These are phyloP conservation scores for Anastatus disparis DNA, from an alignment of 1,140 invertebrate species.

Conservation along the genomic window DNA sequence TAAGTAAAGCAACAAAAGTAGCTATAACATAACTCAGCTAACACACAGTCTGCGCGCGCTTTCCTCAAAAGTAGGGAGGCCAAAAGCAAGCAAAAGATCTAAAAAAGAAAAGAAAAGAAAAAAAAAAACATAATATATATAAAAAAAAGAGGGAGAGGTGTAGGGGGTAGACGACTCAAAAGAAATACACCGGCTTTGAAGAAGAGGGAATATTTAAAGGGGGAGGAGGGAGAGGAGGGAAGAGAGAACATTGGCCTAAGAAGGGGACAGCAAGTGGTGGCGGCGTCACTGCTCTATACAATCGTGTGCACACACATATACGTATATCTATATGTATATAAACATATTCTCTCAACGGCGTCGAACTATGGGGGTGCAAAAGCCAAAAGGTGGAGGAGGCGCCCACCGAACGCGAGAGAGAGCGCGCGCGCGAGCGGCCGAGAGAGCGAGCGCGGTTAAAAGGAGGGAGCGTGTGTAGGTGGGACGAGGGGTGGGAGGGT, in stretches of 20 bases:
- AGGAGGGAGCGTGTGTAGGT: constrained; percentile 26
- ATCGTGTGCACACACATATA: neutral
- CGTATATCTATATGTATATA: too few species aligned
- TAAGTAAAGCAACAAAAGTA: too few species aligned
- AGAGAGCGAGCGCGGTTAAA: too few species aligned
- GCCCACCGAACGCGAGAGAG: constrained; percentile 38
- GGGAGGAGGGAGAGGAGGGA: neutral
- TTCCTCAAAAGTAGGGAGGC: constrained; percentile 7
- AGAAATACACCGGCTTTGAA: too few species aligned
- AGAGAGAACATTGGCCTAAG: neutral
- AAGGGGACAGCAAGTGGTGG: constrained; percentile 15
- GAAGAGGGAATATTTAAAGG: neutral
- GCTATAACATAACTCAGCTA: too few species aligned
- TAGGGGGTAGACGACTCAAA: too few species aligned
- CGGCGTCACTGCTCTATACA: neutral
- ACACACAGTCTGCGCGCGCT: constrained; percentile 10
- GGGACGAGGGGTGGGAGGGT: neutral
- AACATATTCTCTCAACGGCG: neutral
- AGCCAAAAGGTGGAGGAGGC: constrained; percentile 17
- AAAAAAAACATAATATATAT: too few species aligned
- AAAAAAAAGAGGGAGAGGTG: too few species aligned
- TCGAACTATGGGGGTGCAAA: constrained; percentile 30
- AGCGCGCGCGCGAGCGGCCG: constrained; percentile 34
- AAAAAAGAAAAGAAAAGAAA: neutral
- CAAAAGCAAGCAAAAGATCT: too few species aligned